Percentiles rank a stretch among this genome's conserved stretches.
Evolutionary conservation across 2,797 vertebrate genomes (phyloP).

Genomic region (Leptodactylus fallax): DNA sequence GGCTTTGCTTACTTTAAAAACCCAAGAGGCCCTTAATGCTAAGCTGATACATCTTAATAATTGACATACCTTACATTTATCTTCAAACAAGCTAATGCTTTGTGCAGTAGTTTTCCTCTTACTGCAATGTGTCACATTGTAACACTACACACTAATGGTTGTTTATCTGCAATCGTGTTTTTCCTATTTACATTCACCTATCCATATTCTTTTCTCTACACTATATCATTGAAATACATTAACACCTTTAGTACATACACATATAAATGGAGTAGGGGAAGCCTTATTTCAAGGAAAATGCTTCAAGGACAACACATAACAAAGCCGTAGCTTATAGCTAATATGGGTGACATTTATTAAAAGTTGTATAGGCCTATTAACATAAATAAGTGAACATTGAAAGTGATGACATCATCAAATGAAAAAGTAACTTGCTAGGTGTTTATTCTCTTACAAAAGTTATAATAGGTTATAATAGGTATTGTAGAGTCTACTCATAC

Average conservation of each 20-base stretch:
- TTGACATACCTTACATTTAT: constrained; percentile 4
- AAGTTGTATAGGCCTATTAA: too few relatives aligned
- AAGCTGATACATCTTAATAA: neutral
- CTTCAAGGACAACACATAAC: too few relatives aligned
- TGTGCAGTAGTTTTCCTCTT: neutral
- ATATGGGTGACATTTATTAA: too few relatives aligned
- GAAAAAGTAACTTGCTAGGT: too few relatives aligned
- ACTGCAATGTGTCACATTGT: neutral
- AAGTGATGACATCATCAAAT: too few relatives aligned
- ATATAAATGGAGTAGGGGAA: too few relatives aligned
- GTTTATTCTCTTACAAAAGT: too few relatives aligned
- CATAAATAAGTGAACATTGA: too few relatives aligned
- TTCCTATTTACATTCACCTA: neutral
- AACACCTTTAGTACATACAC: neutral
- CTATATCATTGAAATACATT: neutral
- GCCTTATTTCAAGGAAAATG: too few relatives aligned
- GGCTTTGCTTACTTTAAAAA: neutral
- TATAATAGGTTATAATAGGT: too few relatives aligned
- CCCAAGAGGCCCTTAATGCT: constrained; percentile 8
- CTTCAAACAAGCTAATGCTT: neutral
- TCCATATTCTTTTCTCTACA: neutral
- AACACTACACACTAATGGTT: constrained; percentile 1
- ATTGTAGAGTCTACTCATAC: too few relatives aligned
- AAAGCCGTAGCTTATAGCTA: too few relatives aligned
- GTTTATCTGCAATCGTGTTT: neutral